Evolutionary conservation across 2,888 invertebrate genomes (phyloP), one percentile per base, ranked within the genome.

Genomic region (Junonia oenone): DNA sequence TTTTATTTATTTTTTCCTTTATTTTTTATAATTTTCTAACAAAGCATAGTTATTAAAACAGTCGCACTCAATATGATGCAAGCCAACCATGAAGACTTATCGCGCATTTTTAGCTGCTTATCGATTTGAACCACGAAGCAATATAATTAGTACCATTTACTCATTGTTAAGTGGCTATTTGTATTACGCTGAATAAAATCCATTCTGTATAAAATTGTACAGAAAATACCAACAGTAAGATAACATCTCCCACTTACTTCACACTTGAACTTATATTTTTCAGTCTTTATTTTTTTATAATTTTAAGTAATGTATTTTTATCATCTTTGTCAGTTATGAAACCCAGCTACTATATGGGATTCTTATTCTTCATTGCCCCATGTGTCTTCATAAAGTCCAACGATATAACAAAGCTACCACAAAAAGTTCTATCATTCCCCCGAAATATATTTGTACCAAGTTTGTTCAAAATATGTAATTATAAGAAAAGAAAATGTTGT

Each of bases 71-170:
- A 53, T 53, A 47, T 47, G 29, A 47, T 38, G 9, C 40, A 45
- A 29, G n/a, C 38, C 33, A 51, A 51, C 56, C 56, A 51, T 43
- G 6, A 37, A 40, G 33, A 14, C 15, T 40, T 40, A 40, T 40
- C 38, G 38, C 17, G n/a, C 5, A 11, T 17, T 40, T 37, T 40
- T 40, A 15, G 17, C 11, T 19, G 35, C 19, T 52, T 35, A 43
- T 47, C 40, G 11, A 38, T 43, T 31, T 13, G 9, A 45, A 45
- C 26, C 40, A 17, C 14, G 26, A 45, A 57, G 47, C 40, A 45
- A 45, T 52, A 63, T 65, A 66, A 65, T 64, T 65, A 64, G 50
- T 53, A 54, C 55, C 61, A 64, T 62, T 65, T 61, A 63, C 65
- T 58, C 48, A 55, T 46, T 46, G 45, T 56, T 61, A 66, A 40